Base-by-base conservation (phyloP, 2,797 vertebrate genomes). In the Urosaurus nigricauda region DNA sequence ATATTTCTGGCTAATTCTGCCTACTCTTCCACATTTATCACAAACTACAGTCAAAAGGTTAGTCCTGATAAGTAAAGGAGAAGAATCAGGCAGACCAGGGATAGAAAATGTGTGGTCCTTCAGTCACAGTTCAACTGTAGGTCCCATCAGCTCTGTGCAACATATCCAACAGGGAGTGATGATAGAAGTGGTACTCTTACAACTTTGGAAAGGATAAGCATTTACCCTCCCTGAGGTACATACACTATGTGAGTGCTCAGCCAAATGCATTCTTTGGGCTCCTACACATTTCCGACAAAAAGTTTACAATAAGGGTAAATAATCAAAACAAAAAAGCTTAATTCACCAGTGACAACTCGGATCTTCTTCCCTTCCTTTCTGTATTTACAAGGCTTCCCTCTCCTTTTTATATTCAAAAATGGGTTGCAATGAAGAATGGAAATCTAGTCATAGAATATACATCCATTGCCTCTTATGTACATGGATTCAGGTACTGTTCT, bases 231-330 rank as follows among this genome's bases (percentile, higher is more conserved):
- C 40, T 43, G 40, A 19, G 9, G 53, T 60, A 63, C 6, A 47
- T 47, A 63, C 3, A 35, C 73, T 83, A 32, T 37, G 40, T 0
- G 26, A 0, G 5, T 47, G 77, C 56, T 71, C 65, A 40, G 37
- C 17, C 84, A n/a, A 84, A 2, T 43, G 73, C 12, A 5, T 37
- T 13, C 11, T 7, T 0, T 43, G 0, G 0, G 2, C 77, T 53
- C 77, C 51, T 79, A 56, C 9, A 3, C 19, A 56, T 47, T 68
- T 74, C 56, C 24, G 5, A 21, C 73, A 78, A 6, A 32, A 47
- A 58, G 8, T 32, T 21, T 80, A 8, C 79, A 58, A 21, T 19
- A 19, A 56, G 2, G 9, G 3, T 29, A 9, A 77, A 16, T 35
- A 17, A 65, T 51, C 2, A 70, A 26, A 85, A 5, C 3, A 71